These are phyloP conservation scores for Punctoribates punctum DNA, from an alignment of 2,888 invertebrate genomes.

Conservation along the genomic window DNA sequence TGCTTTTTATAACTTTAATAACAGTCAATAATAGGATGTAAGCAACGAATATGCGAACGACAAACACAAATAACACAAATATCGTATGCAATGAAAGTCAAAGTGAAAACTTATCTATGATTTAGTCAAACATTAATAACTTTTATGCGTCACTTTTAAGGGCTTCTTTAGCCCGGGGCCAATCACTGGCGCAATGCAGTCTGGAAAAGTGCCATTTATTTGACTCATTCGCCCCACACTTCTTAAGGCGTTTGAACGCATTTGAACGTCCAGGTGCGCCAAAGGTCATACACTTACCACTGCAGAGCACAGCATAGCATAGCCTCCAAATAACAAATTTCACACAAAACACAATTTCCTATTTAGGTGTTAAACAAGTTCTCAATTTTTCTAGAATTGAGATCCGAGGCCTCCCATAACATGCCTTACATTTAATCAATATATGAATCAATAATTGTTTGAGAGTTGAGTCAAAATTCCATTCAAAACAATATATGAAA, in stretches of 20 bases:
- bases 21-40: constrained; percentile 16
- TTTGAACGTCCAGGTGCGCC: constrained; percentile 21
- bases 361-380: constrained; percentile 20
- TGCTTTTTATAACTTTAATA: constrained; percentile 8
- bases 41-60: neutral
- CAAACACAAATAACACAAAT: neutral
- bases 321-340: neutral
- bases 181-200: constrained; percentile 42
- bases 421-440: neutral
- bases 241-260: constrained; percentile 18
- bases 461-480: neutral
- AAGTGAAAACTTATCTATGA: constrained; percentile 28
- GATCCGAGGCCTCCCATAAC: neutral
- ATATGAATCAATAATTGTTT: neutral
- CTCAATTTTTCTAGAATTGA: neutral
- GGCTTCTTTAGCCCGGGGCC: constrained; percentile 30
- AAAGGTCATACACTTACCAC: constrained; percentile 18
- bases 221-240: constrained; percentile 11
- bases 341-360: constrained; percentile 16
- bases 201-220: constrained; percentile 38
- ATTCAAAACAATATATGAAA: neutral
- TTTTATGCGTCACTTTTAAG: constrained; percentile 27
- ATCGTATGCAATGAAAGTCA: constrained; percentile 30
- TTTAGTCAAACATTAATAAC: constrained; percentile 18
- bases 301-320: too few relatives aligned